Base-by-base conservation (phyloP, 2,797 vertebrate species). In the Australoheros facetus region DNA sequence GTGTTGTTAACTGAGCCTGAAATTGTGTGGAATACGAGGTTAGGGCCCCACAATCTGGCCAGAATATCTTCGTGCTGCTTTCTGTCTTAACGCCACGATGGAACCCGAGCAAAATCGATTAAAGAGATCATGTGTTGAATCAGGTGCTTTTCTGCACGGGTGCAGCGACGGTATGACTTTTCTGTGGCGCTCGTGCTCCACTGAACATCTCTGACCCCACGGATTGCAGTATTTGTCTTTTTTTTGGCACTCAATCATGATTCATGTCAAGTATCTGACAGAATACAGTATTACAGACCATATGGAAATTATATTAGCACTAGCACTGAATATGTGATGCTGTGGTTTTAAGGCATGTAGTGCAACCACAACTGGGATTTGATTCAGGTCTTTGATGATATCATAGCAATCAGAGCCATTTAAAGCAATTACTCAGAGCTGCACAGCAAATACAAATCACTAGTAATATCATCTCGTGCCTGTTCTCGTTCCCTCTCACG, bases 41-140 rank as follows among this genome's bases (percentile, higher is more conserved):
- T 32, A 23, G 74, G 32, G 21, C 37, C 32, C 62, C 34, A 5
- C 1, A 70, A 73, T 80, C 79, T 74, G 69, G 74, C 70, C 73
- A 30, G 69, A 77, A 83, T 71, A 45, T 82, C 76, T 80, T 79
- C 84, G 72, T 16, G 71, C 83, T 80, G 73, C 19, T 16, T 42
- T 82, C 79, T 80, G 73, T 57, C 17, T 26, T 78, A 79, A 86
- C 53, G 57, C 17, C 32, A 77, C 74, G 75, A 90, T 79, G 79
- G 81, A 85, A 79, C 32, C 75, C 62, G 7, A 76, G 78, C 77
- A 66, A 73, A 81, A 82, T 83, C 56, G 28, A 90, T 90, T 91
- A 84, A 70, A 75, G 77, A 66, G 37, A 84, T 80, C 71, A 82
- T 89, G 87, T 90, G 88, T 89, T 83, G 79, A 90, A 91, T 81